Evolutionary conservation across 1,140 invertebrate species (phyloP).

Genomic region (Drosophila nannoptera): DNA sequence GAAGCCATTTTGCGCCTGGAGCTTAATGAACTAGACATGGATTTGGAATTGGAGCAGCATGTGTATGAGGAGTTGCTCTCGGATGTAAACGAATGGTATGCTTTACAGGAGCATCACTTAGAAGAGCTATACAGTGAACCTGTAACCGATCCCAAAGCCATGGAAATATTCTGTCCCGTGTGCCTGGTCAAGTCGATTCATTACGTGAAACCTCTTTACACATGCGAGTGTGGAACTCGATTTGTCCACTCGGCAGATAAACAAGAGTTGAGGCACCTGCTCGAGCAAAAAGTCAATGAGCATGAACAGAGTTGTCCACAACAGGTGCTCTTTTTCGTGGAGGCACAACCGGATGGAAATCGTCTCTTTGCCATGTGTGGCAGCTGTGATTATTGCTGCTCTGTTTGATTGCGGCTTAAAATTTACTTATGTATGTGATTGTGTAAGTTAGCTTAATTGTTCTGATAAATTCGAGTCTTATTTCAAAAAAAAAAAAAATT

Average conservation of each 20-base stretch:
- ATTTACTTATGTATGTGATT: background rate
- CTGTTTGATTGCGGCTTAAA: constrained; percentile 41
- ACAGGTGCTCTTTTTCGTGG: constrained; percentile 62
- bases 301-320: constrained; percentile 60
- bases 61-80: constrained; percentile 57
- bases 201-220: constrained; percentile 15
- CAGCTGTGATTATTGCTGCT: constrained; percentile 69
- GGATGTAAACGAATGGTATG: constrained; percentile 72
- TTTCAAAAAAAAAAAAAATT: background rate
- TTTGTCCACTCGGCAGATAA: constrained; percentile 49
- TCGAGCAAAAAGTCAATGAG: constrained; percentile 38
- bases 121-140: constrained; percentile 51
- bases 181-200: constrained; percentile 49
- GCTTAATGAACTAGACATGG: constrained; percentile 58
- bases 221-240: constrained; percentile 51
- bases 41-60: constrained; percentile 62
- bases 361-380: constrained; percentile 66
- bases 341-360: constrained; percentile 32
- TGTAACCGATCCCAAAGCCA: constrained; percentile 14
- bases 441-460: constrained; percentile 1
- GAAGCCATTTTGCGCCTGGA: constrained; percentile 58
- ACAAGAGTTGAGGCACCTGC: constrained; percentile 28
- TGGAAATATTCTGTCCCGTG: constrained; percentile 57
- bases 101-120: constrained; percentile 58
- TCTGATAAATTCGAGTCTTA: no score